phyloP scores from a whole-genome alignment of 2,888 invertebrate species.

The Sialis lutaria region DNA sequence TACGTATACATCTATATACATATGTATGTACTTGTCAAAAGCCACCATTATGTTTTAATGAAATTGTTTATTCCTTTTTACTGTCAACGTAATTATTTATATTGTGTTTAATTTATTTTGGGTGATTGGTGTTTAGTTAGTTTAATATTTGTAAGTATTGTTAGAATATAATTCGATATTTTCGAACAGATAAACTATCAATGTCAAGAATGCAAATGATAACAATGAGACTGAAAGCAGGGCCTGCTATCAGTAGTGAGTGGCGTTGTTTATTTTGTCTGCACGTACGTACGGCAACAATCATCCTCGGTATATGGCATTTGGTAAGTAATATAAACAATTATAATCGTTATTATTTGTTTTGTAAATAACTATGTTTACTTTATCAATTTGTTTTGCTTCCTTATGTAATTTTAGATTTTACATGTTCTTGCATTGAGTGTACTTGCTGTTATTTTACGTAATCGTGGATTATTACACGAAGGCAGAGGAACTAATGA shows the following conservation, averaged over 20 bases:
- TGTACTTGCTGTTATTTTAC: constrained; percentile 53
- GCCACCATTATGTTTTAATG: no score
- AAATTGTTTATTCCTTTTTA: no score
- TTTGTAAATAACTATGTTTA: not conserved
- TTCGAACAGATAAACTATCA: no score
- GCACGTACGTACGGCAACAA: constrained; percentile 69
- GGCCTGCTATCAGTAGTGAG: constrained; percentile 49
- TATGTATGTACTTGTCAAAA: not conserved
- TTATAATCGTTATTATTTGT: not conserved
- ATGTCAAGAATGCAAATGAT: constrained; percentile 25
- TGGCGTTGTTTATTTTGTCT: constrained; percentile 69
- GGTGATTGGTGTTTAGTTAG: no score
- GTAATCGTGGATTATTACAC: constrained; percentile 51
- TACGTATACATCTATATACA: no score
- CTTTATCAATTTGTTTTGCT: not conserved
- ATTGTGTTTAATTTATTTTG: no score
- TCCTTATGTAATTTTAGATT: constrained; percentile 36
- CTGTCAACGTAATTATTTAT: no score
- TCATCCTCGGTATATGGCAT: constrained; percentile 69
- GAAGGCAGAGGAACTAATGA: constrained; percentile 22
- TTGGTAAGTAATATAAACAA: constrained; percentile 37
- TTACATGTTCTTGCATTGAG: constrained; percentile 59
- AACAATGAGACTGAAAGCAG: constrained; percentile 41
- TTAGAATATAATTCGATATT: no score
- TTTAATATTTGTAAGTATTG: no score